Conservation (phyloP, 2,888 invertebrate species). For the Desoria tigrina region DNA sequence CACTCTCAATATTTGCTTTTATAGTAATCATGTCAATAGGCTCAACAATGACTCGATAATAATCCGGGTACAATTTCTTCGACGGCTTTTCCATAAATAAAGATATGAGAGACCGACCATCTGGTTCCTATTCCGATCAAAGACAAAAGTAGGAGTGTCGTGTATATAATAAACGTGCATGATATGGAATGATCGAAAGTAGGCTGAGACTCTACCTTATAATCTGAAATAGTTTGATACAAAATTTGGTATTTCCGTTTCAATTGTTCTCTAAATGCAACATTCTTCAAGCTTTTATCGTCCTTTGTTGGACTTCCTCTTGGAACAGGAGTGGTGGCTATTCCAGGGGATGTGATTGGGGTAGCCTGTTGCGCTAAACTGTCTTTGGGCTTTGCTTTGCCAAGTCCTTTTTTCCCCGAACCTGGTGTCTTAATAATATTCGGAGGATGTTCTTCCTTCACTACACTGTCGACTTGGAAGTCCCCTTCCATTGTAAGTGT, state of each 20-base stretch:
- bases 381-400: constrained; percentile 20
- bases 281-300: constrained; percentile 61
- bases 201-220: constrained; percentile 59
- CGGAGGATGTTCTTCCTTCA: neutral
- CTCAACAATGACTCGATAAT: constrained; percentile 88
- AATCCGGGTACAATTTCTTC: constrained; percentile 90
- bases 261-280: constrained; percentile 56
- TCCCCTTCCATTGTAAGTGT: constrained; percentile 34
- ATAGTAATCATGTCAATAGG: constrained; percentile 95
- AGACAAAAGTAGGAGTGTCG: no score
- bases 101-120: constrained; percentile 81
- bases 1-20: constrained; percentile 81
- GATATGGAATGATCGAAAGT: no score
- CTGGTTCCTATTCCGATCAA: constrained; percentile 57
- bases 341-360: constrained; percentile 6
- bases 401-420: neutral
- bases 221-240: constrained; percentile 73
- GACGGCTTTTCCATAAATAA: constrained; percentile 97
- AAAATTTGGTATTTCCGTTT: constrained; percentile 79
- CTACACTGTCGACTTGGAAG: constrained; percentile 11
- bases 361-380: constrained; percentile 5
- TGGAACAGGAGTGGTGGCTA: constrained; percentile 2
- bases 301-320: constrained; percentile 39
- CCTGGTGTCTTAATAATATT: neutral
- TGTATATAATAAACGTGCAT: no score